Conservation (phyloP, 2,797 vertebrate species). For the Sebastiscus albofasciatus region DNA sequence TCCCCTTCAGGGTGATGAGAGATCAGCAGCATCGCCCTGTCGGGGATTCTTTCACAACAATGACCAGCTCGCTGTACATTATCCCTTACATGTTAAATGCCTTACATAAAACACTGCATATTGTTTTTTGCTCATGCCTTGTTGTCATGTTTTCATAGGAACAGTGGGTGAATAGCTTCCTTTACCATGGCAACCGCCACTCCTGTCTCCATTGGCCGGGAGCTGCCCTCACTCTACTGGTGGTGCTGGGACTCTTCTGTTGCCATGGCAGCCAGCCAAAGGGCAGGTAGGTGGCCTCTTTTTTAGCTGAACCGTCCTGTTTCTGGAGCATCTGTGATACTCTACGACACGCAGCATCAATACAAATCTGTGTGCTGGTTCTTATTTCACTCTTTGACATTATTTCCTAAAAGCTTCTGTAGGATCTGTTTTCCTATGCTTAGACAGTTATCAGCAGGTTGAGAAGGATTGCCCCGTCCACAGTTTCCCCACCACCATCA, state of each 20-base stretch:
- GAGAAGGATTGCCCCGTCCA: background rate
- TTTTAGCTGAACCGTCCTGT: background rate
- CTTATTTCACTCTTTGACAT: background rate
- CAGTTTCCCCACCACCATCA: background rate
- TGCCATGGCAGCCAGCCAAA: slow-evolving; percentile 92
- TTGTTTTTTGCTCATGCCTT: background rate
- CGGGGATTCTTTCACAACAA: too few relatives aligned
- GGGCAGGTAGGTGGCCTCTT: slow-evolving; percentile 86
- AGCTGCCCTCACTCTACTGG: slow-evolving; percentile 91
- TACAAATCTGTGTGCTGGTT: background rate
- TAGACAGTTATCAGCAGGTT: background rate
- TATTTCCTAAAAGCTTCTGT: background rate
- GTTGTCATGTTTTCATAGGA: slow-evolving; percentile 77
- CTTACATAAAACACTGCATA: too few relatives aligned
- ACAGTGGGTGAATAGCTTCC: slow-evolving; percentile 90
- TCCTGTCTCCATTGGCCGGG: slow-evolving; percentile 98
- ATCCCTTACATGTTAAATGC: too few relatives aligned
- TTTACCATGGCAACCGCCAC: slow-evolving; percentile 93
- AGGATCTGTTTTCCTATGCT: background rate
- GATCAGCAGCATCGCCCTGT: too few relatives aligned
- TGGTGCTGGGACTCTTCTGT: slow-evolving; percentile 89
- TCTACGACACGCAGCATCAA: background rate
- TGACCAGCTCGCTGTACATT: too few relatives aligned
- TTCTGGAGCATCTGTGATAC: background rate
- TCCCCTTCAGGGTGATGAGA: too few relatives aligned